phyloP scores from a whole-genome alignment of 92 coral and sea anemone species.

The Umimayanthus kanabou region DNA sequence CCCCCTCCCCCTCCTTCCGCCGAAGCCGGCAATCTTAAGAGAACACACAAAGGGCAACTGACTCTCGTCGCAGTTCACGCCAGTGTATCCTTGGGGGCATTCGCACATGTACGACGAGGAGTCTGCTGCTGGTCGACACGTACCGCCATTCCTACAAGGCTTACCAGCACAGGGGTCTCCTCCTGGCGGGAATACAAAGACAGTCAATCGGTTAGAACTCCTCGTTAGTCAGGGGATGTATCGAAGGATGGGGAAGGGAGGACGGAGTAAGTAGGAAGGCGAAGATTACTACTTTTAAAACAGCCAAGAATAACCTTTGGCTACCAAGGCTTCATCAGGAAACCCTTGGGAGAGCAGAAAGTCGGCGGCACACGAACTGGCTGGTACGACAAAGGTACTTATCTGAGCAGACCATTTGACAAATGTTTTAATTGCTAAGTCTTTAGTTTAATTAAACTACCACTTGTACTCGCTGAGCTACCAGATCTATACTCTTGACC shows the following conservation, averaged over 20 bases:
- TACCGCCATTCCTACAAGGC: conserved; percentile 93
- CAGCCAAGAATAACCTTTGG: too few relatives aligned
- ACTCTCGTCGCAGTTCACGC: conserved; percentile 78
- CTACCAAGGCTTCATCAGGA: too few relatives aligned
- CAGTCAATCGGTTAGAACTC: background rate
- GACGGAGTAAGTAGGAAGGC: background rate
- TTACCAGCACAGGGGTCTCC: conserved; percentile 52
- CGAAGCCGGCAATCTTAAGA: background rate
- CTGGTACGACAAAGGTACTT: too few relatives aligned
- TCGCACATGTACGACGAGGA: conserved; percentile 50
- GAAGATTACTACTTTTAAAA: background rate
- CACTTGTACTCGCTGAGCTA: too few relatives aligned
- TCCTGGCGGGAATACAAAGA: conserved; percentile 13
- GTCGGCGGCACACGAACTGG: too few relatives aligned
- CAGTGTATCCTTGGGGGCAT: conserved; percentile 77
- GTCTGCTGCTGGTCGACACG: conserved; percentile 47
- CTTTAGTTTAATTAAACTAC: too few relatives aligned
- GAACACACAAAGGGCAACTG: background rate
- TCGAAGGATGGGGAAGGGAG: background rate
- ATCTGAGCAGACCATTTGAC: too few relatives aligned
- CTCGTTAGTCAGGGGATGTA: background rate
- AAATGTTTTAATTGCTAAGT: too few relatives aligned
- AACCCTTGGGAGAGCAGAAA: too few relatives aligned
- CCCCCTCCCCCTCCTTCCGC: background rate
- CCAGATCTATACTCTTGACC: too few relatives aligned